Evolutionary conservation across 2,888 invertebrate species (phyloP).

Genomic region (Argyra leucocephala): DNA sequence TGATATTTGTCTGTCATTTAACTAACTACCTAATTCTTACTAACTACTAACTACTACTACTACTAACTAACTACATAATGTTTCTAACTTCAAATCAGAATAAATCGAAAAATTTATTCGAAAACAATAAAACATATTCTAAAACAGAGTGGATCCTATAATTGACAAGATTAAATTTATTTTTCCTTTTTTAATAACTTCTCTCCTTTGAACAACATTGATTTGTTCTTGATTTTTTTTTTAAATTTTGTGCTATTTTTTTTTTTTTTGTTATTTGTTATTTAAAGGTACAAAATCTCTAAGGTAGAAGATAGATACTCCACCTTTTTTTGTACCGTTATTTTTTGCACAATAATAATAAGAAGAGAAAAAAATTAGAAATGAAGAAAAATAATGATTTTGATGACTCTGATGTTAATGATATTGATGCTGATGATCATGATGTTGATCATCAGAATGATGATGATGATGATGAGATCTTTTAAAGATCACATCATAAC

Average conservation of each 20-base stretch:
- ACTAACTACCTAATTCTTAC: too few species aligned
- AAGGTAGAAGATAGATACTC: background rate
- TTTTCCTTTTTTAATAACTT: too few species aligned
- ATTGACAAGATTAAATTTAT: too few species aligned
- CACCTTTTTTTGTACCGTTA: background rate
- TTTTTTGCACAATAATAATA: background rate
- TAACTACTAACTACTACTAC: too few species aligned
- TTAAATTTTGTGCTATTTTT: background rate
- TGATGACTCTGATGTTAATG: background rate
- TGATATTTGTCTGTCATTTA: too few species aligned
- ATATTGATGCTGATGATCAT: background rate
- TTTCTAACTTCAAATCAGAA: too few species aligned
- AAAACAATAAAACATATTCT: too few species aligned
- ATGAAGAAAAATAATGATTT: background rate
- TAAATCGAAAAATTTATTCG: too few species aligned
- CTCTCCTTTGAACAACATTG: too few species aligned
- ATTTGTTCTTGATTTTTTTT: background rate
- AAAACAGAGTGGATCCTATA: too few species aligned
- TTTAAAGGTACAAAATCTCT: too few species aligned
- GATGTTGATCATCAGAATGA: background rate
- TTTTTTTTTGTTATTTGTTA: background rate
- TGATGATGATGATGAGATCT: background rate
- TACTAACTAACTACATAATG: too few species aligned
- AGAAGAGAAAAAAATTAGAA: background rate
- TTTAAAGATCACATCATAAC: background rate